Evolutionary conservation across 2,888 invertebrate species (phyloP).

Genomic region (Tipula vernalis): DNA sequence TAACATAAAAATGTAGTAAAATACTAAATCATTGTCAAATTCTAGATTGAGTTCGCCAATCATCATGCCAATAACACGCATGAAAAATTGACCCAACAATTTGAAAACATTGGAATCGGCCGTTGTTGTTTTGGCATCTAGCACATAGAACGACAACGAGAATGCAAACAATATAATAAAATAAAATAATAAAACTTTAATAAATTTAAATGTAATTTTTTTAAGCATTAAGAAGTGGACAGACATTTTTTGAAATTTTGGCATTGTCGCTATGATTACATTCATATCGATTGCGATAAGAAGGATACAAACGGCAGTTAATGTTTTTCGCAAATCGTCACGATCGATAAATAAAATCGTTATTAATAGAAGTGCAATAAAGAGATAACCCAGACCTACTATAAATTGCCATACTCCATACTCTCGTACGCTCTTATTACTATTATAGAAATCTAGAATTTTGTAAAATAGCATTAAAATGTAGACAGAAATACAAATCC

Average conservation of each 20-base stretch:
- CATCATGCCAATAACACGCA: constrained; percentile 54
- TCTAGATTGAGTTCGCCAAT: constrained; percentile 74
- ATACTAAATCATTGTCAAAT: constrained; percentile 48
- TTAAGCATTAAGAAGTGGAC: constrained; percentile 74
- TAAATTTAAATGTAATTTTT: constrained; percentile 66
- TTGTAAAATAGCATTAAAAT: no score
- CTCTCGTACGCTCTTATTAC: background rate
- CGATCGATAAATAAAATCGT: background rate
- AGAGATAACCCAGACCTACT: background rate
- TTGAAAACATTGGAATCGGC: constrained; percentile 25
- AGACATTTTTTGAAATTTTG: constrained; percentile 45
- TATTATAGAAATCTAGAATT: background rate
- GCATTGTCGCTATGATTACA: constrained; percentile 65
- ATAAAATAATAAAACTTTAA: constrained; percentile 66
- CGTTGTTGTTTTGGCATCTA: constrained; percentile 25
- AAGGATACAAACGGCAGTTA: constrained; percentile 57
- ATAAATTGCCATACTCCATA: background rate
- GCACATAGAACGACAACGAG: constrained; percentile 65
- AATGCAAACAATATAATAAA: constrained; percentile 71
- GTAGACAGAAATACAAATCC: no score
- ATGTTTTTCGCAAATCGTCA: background rate
- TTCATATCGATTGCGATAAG: constrained; percentile 66
- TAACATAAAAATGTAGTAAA: constrained; percentile 63
- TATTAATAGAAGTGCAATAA: background rate
- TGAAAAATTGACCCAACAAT: background rate